Percentiles rank a stretch among this genome's conserved stretches.
phyloP scores from a whole-genome alignment of 2,797 vertebrate genomes.

The Melanotaenia boesemani region DNA sequence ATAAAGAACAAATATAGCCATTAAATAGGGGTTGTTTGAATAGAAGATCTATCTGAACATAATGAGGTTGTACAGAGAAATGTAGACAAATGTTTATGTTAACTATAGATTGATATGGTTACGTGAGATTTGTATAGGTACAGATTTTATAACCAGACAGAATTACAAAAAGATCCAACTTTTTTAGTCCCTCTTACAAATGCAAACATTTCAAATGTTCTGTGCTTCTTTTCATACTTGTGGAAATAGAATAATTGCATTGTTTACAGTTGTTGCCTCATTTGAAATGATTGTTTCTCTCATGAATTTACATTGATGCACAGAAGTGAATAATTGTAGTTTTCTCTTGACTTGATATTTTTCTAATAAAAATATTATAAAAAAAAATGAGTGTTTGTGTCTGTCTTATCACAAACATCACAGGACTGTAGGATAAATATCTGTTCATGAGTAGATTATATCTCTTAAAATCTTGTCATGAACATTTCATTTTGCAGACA shows the following conservation, averaged over 20 bases:
- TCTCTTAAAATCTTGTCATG: background rate
- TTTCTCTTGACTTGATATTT: slow-evolving; percentile 58
- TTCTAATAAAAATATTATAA: slow-evolving; percentile 48
- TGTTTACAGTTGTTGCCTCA: slow-evolving; percentile 68
- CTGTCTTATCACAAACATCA: background rate
- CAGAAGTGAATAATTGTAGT: slow-evolving; percentile 36
- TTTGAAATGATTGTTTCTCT: slow-evolving; percentile 25
- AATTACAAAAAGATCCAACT: slow-evolving; percentile 39
- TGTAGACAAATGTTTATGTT: slow-evolving; percentile 69
- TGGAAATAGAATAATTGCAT: slow-evolving; percentile 52
- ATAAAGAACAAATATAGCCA: slow-evolving; percentile 29
- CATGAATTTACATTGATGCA: slow-evolving; percentile 23
- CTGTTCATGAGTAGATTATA: background rate
- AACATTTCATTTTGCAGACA: background rate
- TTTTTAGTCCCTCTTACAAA: slow-evolving; percentile 34
- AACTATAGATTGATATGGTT: slow-evolving; percentile 62
- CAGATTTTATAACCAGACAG: slow-evolving; percentile 37
- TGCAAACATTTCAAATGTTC: slow-evolving; percentile 48
- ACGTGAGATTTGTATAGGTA: slow-evolving; percentile 41
- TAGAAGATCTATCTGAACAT: slow-evolving; percentile 53
- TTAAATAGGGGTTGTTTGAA: slow-evolving; percentile 49
- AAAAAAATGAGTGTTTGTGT: slow-evolving; percentile 31
- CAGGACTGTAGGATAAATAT: background rate
- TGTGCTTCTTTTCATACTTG: slow-evolving; percentile 33
- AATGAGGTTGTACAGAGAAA: slow-evolving; percentile 54